Base-by-base conservation (phyloP, 2,888 invertebrate species). In the Gastracanthus pulcherrimus region DNA sequence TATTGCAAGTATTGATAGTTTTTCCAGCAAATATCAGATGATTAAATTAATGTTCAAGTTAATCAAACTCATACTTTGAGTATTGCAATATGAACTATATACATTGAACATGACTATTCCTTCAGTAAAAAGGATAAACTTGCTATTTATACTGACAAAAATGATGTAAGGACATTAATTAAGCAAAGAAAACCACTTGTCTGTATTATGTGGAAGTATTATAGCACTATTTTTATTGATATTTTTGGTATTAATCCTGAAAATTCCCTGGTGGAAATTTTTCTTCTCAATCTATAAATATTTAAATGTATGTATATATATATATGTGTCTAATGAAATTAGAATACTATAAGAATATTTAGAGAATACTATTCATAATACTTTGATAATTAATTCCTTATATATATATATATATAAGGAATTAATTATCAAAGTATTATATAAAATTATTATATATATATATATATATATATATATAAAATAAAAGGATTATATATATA, bases 141-240 rank as follows among this genome's bases (percentile, higher is more conserved):
- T 48, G 29, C 34, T 38, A n/a, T 51, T 66, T 23, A 31, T 67
- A 31, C 36, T 19, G 76, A 76, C n/a, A 48, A 75, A 26, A 55
- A 75, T 48, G 13, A 7, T 48, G n/a, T 26, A 45, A 23, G 29
- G 5, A 23, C 31, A 31, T 11, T n/a, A 45, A 45, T 45, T 13
- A 5, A 58, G 29, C 3, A 55, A 29, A 11, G 26, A 19, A 51
- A 29, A 19, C 3, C 19, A 19, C 6, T 36, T 51, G 51, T 51
- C 26, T 16, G 29, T 76, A 76, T 67, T 64, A 48, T 48, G 51
- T 31, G 29, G 67, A 58, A 76, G 67, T 76, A 76, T 76, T 76
- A 48, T 38, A 67, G 13, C 16, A 55, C 48, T 76, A 76, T 31
- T 67, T 51, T 55, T 31, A 51, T 38, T 55, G n/a, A 51, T 76